Conservation (phyloP, 2,888 invertebrate genomes). For the Synergus gifuensis region DNA sequence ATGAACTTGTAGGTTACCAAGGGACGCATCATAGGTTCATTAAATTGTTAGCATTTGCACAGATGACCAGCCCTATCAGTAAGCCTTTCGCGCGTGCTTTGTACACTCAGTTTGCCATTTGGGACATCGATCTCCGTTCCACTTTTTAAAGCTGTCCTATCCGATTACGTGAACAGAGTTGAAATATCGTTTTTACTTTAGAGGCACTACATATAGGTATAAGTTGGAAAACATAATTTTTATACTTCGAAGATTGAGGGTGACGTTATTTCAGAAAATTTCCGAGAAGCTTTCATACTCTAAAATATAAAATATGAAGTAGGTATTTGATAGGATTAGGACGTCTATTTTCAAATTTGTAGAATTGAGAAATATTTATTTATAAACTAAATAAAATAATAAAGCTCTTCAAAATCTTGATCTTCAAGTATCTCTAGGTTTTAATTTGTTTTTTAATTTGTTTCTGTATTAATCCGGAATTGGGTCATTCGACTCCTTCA, state of each 20-base stretch:
- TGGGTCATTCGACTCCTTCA: constrained; percentile 13
- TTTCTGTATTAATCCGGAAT: not conserved
- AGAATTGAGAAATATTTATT: not conserved
- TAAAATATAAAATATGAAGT: not conserved
- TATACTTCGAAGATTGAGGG: not conserved
- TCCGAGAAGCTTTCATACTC: not conserved
- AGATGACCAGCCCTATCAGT: constrained; percentile 43
- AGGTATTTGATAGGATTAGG: not conserved
- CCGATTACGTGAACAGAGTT: constrained; percentile 27
- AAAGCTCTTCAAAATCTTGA: not conserved
- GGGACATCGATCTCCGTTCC: constrained; percentile 61
- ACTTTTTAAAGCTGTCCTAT: constrained; percentile 43
- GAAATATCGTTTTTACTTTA: constrained; percentile 26
- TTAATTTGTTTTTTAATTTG: constrained; percentile 9
- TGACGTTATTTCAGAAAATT: constrained; percentile 14
- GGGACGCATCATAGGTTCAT: constrained; percentile 42
- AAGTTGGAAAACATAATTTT: constrained; percentile 22
- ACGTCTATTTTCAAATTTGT: no score
- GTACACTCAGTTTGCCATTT: constrained; percentile 60
- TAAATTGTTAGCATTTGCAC: constrained; percentile 34
- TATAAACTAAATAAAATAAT: not conserved
- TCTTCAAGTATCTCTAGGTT: not conserved
- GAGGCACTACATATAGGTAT: constrained; percentile 2
- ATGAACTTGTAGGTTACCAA: constrained; percentile 45
- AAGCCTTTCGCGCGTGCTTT: constrained; percentile 37